Evolutionary conservation across 2,888 invertebrate genomes (phyloP), one percentile per base, ranked within the genome.

Genomic region (Macrophya annulata): DNA sequence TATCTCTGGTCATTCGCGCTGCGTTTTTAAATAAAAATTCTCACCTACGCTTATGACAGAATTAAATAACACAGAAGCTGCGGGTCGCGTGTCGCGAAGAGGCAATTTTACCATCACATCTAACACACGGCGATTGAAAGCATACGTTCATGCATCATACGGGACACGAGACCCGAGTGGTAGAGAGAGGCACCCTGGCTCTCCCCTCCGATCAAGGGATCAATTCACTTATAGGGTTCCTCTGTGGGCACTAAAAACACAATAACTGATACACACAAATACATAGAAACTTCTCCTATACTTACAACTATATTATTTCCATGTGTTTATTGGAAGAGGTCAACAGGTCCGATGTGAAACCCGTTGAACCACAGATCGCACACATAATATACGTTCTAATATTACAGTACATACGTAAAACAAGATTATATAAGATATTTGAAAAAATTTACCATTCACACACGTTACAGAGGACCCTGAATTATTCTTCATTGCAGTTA

Each of bases 11-110:
- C 25, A 25, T 62, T 10, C 25, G 25, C 62, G 10, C 25, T 12
- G 62, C 17, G 40, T 71, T 40, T 40, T 9, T 3, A 31, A 40
- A 74, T 17, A 12, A 21, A 31, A 74, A 45, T 74, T 74, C 72
- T 45, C 72, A 74, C 45, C 43, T 74, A 43, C 31, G 43, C 72
- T 45, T 45, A 45, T 45, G 10, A 12, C 72, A 74, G 21, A 74
- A 74, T 74, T 74, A 74, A 21, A 43, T 72, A 43, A 72, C 45
- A 74, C 21, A 43, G 21, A 81, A 82, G 90, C 90, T 92, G 92
- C 91, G 92, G 92, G 92, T 91, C 89, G 91, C 90, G 90, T 91
- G 91, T 90, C 90, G 86, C 85, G 55, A 88, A 89, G 90, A 90
- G 91, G 91, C 91, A 91, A 91, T 89, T 89, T 90, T 86, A 87